Conservation (phyloP, 2,797 vertebrate species). For the Argya squamiceps region DNA sequence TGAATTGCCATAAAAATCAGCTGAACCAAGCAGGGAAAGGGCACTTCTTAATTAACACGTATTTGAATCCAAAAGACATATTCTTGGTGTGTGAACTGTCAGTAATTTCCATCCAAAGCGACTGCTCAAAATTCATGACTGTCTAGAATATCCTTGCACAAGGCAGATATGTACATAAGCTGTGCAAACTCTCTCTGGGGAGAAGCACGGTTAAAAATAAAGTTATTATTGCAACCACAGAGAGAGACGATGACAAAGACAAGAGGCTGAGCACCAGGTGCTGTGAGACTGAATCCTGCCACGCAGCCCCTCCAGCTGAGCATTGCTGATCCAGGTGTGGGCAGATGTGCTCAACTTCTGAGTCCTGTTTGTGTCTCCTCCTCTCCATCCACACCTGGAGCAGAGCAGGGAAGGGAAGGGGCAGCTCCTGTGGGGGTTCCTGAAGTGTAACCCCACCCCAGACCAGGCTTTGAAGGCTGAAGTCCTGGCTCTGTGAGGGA, state of each 20-base stretch:
- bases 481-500: background rate
- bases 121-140: slow-evolving; percentile 37
- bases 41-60: background rate
- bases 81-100: background rate
- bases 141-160: background rate
- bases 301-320: background rate
- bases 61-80: background rate
- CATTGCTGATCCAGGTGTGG: background rate
- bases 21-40: background rate
- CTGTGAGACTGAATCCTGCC: background rate
- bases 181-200: slow-evolving; percentile 8
- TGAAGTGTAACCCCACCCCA: background rate
- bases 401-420: background rate
- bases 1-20: background rate
- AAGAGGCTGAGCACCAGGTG: background rate
- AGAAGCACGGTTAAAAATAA: slow-evolving; percentile 48
- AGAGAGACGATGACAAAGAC: background rate
- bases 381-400: background rate
- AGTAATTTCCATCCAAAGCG: slow-evolving; percentile 34
- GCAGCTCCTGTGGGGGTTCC: background rate
- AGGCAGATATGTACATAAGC: background rate
- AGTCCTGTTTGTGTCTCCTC: background rate
- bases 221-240: background rate
- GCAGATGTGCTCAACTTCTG: background rate
- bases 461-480: background rate